Evolutionary conservation across 2,113 vertebrate genomes (phyloP).

Genomic region (Coracopsis vasa): DNA sequence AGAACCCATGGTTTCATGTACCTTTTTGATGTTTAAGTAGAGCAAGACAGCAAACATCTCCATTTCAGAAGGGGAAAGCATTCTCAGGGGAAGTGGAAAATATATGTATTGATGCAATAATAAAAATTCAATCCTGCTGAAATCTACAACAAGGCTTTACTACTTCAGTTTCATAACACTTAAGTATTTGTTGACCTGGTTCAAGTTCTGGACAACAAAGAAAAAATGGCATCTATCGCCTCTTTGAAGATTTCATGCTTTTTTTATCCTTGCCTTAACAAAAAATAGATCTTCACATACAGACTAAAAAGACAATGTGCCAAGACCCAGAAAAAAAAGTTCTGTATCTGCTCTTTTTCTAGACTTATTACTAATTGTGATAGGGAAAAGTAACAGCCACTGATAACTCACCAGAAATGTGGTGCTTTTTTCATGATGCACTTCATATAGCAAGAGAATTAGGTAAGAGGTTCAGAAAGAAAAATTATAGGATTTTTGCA

Average conservation of each 20-base stretch:
- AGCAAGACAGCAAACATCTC: not conserved
- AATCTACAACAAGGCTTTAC: not conserved
- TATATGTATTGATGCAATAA: not conserved
- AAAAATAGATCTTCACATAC: not conserved
- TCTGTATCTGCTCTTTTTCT: not conserved
- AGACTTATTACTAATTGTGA: not conserved
- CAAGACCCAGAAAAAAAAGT: not conserved
- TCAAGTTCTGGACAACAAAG: not conserved
- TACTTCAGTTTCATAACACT: not conserved
- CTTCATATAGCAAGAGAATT: not conserved
- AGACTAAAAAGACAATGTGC: not conserved
- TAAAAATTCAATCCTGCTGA: not conserved
- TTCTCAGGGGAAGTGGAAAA: not conserved
- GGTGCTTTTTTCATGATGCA: rapidly evolving
- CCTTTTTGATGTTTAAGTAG: not conserved
- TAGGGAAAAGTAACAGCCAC: not conserved
- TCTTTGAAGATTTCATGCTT: not conserved
- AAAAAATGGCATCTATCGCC: not conserved
- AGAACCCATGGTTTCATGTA: not conserved
- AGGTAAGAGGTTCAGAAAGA: not conserved
- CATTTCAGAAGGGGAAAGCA: not conserved
- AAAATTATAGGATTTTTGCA: not conserved
- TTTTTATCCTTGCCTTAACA: not conserved
- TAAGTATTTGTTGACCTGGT: not conserved
- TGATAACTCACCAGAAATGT: not conserved